Evolutionary conservation across 2,797 vertebrate genomes (phyloP), one percentile per base, ranked within the genome.

Genomic region (Argentina silus): DNA sequence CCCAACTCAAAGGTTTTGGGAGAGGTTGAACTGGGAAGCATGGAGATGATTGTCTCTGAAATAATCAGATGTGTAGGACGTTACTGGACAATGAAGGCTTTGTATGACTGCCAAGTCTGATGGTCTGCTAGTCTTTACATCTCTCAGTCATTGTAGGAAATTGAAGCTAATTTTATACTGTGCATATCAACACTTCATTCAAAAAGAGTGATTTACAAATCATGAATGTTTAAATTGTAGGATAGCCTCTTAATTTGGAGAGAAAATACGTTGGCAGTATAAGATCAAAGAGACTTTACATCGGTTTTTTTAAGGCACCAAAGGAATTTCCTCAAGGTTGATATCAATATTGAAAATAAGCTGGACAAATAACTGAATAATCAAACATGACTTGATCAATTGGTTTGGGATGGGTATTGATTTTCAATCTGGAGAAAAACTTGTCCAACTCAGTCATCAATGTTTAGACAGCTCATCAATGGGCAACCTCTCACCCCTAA

Each of bases 391-490:
- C 81, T 78, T 85, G 70, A 90, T 86, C 50, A 88, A 89, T 77
- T 67, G 82, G 17, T 66, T 56, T 14, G 5, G 55, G 78, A 73
- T 60, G 62, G 45, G 45, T 83, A 88, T 88, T 69, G 87, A 87
- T 87, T 86, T 85, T 63, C 72, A 78, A 72, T 76, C 2, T 12
- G 4, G 45, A 47, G 15, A 45, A 77, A 80, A 80, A 67, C 74
- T 63, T 50, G 27, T 50, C 36, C 62, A 73, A 74, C 79, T 80
- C 68, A 66, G 82, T 85, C 86, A 86, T 92, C 81, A 73, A 80
- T 83, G 86, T 90, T 92, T 84, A 86, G 90, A 90, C 88, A 90
- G 83, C 66, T 79, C 23, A 21, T 87, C 86, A 85, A 75, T 67
- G 79, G 69, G 7, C 64, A 77, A 88, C 82, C 88, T 87, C 87